Evolutionary conservation across 2,113 vertebrate genomes (phyloP).

Genomic region (Aphelocoma coerulescens): DNA sequence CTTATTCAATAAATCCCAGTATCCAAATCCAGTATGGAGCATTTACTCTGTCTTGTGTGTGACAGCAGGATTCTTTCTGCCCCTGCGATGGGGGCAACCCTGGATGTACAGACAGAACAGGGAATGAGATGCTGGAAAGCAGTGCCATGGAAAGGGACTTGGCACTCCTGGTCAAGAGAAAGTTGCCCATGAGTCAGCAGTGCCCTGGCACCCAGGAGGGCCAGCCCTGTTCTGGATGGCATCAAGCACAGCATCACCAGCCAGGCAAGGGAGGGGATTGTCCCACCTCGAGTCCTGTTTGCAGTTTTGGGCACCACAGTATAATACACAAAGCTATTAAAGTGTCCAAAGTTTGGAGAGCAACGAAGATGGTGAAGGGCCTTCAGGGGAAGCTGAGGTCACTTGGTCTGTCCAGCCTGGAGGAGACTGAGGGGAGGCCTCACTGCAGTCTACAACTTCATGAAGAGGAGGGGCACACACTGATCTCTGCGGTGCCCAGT

Average conservation of each 20-base stretch:
- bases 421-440: background rate
- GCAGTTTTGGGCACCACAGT: background rate
- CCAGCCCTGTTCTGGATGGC: fast-evolving
- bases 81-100: background rate
- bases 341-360: background rate
- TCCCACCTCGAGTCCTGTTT: fast-evolving
- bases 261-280: fast-evolving
- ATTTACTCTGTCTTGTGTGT: background rate
- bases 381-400: background rate
- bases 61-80: background rate
- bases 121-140: background rate
- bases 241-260: background rate
- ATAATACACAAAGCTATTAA: background rate
- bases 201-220: background rate
- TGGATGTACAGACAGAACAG: background rate
- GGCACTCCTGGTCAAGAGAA: fast-evolving
- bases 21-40: background rate
- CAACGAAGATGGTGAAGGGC: background rate
- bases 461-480: background rate
- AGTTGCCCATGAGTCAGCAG: background rate
- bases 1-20: background rate
- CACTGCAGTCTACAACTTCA: too few species aligned
- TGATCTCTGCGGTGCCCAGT: background rate
- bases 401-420: background rate
- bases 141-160: background rate